Evolutionary conservation across 1,140 invertebrate species (phyloP).

Genomic region (Cherax destructor): DNA sequence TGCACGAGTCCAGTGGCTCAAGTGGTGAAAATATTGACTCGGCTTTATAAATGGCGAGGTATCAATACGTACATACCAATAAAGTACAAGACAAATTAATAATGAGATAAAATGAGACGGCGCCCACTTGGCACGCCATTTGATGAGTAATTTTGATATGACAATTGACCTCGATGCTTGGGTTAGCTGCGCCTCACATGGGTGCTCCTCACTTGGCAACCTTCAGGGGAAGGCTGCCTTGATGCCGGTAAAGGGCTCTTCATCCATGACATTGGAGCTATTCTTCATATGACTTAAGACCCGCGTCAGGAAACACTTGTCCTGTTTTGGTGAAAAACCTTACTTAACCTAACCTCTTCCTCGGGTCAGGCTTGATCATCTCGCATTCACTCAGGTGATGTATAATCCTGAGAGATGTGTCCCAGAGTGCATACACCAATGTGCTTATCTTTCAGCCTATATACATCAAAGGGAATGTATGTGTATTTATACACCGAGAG

Average conservation of each 20-base stretch:
- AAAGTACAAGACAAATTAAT: not conserved
- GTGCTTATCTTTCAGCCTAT: too few relatives aligned
- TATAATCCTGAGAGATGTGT: too few relatives aligned
- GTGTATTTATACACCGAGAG: too few relatives aligned
- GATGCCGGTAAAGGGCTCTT: not conserved
- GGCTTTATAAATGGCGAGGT: not conserved
- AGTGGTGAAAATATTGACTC: not conserved
- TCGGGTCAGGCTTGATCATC: too few relatives aligned
- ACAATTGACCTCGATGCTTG: slow-evolving; percentile 17
- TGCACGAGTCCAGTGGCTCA: not conserved
- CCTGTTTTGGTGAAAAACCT: too few relatives aligned
- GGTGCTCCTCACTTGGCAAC: not conserved
- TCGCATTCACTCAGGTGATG: too few relatives aligned
- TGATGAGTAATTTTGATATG: slow-evolving; percentile 48
- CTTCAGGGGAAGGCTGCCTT: not conserved
- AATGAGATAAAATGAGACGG: not conserved
- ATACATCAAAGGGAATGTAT: too few relatives aligned
- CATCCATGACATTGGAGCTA: too few relatives aligned
- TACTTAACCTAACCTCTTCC: too few relatives aligned
- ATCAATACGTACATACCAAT: not conserved
- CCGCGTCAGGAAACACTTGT: too few relatives aligned
- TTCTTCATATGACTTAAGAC: too few relatives aligned
- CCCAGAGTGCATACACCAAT: too few relatives aligned
- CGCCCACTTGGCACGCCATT: not conserved
- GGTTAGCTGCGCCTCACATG: not conserved